Evolutionary conservation across 92 coral and sea anemone species (phyloP), one percentile per base, ranked within the genome.

Genomic region (Pocillopora grandis): DNA sequence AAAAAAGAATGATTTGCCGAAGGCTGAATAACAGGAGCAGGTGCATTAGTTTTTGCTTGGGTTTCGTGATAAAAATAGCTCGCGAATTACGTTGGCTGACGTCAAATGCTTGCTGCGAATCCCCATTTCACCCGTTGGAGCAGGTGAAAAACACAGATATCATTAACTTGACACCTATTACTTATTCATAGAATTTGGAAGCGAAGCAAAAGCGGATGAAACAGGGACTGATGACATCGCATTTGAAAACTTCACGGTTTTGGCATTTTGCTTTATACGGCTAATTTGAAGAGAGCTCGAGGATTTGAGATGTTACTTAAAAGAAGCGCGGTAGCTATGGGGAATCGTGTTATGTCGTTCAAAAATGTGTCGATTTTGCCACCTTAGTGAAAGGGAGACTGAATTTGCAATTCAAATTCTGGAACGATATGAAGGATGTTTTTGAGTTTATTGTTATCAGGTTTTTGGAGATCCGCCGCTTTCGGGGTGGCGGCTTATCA

Each of bases 71-170:
- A 83, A 83, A 83, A 83, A 83, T 83, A 83, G 74, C 78, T 20
- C 18, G 19, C 78, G 37, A 55, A 52, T 17, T 52, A 64, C 79
- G 63, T 61, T 70, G 58, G 36, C 62, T 74, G 86, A 83, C 86
- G 86, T 83, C 86, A 83, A 72, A 83, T 83, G 33, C 78, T 63
- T 64, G 73, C 80, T 73, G 86, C 63, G 86, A 33, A 75, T 74
- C 62, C 79, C 73, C 31, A 80, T 83, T 63, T 73, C 52, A 42
- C 52, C 52, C 71, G 73, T 33, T 63, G 80, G 62, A 83, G 52
- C 79, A 75, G 86, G 79, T 75, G 72, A 83, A 73, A 74, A 71
- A 27, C 15, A 71, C 85, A 76, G 85, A 80, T 74, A 82, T 73
- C 71, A 62, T 82, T 73, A 61, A 73, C 71, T 62, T 82, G 61